These are phyloP conservation scores for Parapsyche elsis DNA, from an alignment of 1,140 invertebrate species.

Conservation along the genomic window DNA sequence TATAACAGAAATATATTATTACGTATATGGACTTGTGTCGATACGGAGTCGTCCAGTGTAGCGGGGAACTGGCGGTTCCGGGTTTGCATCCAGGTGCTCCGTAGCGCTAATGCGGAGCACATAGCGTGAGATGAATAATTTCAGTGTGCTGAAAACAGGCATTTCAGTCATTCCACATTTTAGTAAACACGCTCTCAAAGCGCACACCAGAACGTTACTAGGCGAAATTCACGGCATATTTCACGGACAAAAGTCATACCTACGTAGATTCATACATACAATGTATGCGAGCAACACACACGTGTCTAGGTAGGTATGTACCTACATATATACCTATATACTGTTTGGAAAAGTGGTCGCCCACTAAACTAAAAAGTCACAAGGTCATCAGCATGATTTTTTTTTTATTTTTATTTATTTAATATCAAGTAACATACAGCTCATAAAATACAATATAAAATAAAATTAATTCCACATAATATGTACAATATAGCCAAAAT, in stretches of 20 bases:
- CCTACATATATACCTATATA: too few relatives aligned
- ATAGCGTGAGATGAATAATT: slow-evolving; percentile 35
- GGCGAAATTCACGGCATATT: not conserved
- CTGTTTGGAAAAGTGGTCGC: too few relatives aligned
- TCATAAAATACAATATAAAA: too few relatives aligned
- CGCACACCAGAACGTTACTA: not conserved
- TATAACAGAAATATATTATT: not conserved
- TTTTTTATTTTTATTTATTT: too few relatives aligned
- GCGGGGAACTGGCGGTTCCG: not conserved
- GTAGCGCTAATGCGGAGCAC: slow-evolving; percentile 28
- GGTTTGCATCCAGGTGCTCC: slow-evolving; percentile 7
- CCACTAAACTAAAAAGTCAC: too few relatives aligned
- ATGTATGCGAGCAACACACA: too few relatives aligned
- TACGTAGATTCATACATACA: too few relatives aligned
- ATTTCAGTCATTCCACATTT: slow-evolving; percentile 20
- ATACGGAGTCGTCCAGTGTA: not conserved
- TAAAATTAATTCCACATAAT: too few relatives aligned
- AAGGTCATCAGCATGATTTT: too few relatives aligned
- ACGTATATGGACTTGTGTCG: not conserved
- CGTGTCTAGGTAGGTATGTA: too few relatives aligned
- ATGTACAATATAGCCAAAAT: too few relatives aligned
- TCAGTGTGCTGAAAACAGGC: slow-evolving; percentile 1
- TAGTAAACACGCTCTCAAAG: slow-evolving; percentile 4
- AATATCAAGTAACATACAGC: too few relatives aligned
- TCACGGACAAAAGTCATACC: not conserved